phyloP scores from a whole-genome alignment of 1,140 invertebrate genomes.

The Nephotettix cincticeps region DNA sequence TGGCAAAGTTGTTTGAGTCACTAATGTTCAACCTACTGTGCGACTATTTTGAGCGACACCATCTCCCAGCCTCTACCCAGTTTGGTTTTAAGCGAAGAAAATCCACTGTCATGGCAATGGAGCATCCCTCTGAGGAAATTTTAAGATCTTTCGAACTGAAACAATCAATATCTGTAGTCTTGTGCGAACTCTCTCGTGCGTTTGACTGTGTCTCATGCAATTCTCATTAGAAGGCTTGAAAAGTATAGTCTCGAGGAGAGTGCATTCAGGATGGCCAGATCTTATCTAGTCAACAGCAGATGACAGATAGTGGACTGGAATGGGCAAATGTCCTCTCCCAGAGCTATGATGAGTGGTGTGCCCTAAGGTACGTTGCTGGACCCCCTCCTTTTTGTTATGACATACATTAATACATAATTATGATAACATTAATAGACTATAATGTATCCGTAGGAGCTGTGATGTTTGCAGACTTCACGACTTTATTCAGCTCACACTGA shows the following conservation, averaged over 20 bases:
- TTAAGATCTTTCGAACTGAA: background rate
- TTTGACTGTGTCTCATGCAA: too few relatives aligned
- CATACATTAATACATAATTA: too few relatives aligned
- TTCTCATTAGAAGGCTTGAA: too few relatives aligned
- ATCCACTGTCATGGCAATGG: background rate
- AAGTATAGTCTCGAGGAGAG: background rate
- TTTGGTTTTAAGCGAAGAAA: background rate
- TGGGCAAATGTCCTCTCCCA: background rate
- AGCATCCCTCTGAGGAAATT: background rate
- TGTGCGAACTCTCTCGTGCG: too few relatives aligned
- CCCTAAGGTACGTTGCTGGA: background rate
- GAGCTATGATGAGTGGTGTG: background rate
- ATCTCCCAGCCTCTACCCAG: background rate
- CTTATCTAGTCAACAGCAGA: too few relatives aligned
- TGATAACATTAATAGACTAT: background rate
- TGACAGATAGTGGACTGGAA: too few relatives aligned
- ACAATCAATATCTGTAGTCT: too few relatives aligned
- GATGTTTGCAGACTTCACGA: background rate
- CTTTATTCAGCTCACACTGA: background rate
- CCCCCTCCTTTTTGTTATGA: background rate
- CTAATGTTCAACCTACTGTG: too few relatives aligned
- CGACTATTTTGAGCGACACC: background rate
- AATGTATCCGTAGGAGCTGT: background rate
- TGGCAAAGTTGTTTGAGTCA: too few relatives aligned
- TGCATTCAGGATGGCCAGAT: background rate